Evolutionary conservation across 2,113 vertebrate genomes (phyloP).

Genomic region (Scopus umbretta): DNA sequence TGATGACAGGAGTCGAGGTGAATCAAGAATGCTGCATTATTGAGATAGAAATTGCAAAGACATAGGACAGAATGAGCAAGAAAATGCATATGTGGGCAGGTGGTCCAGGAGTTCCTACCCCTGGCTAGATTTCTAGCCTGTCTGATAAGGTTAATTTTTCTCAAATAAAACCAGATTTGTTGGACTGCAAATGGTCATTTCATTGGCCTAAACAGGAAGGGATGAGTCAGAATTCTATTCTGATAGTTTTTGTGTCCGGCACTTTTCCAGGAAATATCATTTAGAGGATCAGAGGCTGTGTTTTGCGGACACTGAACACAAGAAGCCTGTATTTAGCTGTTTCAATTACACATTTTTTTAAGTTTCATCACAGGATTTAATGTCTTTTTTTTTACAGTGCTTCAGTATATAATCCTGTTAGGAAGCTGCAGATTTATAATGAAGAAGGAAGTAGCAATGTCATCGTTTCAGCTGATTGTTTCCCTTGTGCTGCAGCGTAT

Average conservation of each 20-base stretch:
- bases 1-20: not conserved
- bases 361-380: not conserved
- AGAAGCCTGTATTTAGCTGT: not conserved
- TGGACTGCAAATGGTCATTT: not conserved
- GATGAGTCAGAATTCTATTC: not conserved
- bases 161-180: not conserved
- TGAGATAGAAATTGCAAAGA: not conserved
- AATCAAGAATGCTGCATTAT: not conserved
- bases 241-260: not conserved
- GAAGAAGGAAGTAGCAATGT: constrained; percentile 43
- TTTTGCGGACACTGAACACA: not conserved
- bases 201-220: not conserved
- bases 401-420: constrained; percentile 47
- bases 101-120: not conserved
- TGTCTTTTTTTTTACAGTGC: not conserved
- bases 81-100: not conserved
- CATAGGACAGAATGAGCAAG: not conserved
- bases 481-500: not conserved
- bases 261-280: not conserved
- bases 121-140: not conserved
- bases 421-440: constrained; percentile 11
- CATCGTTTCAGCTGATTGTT: constrained; percentile 37
- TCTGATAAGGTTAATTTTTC: not conserved
- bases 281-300: not conserved
- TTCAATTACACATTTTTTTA: not conserved